Evolutionary conservation across 1,140 invertebrate genomes (phyloP).

Genomic region (Caerostris darwini): DNA sequence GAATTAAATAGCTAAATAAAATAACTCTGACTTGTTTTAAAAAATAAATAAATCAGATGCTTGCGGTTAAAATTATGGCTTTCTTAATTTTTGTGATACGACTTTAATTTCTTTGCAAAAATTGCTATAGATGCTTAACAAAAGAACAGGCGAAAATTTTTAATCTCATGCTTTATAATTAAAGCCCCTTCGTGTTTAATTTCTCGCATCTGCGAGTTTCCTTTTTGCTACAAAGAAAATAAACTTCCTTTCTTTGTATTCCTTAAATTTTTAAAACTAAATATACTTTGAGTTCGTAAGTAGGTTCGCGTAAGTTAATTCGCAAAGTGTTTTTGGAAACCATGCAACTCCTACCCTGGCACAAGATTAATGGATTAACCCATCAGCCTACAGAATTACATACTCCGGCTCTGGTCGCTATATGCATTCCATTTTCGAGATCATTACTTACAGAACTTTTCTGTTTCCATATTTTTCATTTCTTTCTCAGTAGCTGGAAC

Average conservation of each 20-base stretch:
- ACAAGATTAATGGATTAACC: slow-evolving; percentile 9
- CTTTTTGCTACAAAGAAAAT: not conserved
- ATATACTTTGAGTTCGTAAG: not conserved
- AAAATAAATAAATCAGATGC: no score
- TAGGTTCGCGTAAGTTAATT: slow-evolving; percentile 7
- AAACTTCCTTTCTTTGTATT: not conserved
- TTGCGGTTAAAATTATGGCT: no score
- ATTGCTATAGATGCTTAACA: no score
- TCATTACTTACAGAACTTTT: slow-evolving; percentile 14
- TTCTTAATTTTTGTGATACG: no score
- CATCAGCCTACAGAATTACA: not conserved
- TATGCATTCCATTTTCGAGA: slow-evolving; percentile 1
- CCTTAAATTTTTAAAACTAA: not conserved
- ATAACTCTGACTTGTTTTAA: no score
- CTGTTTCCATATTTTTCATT: not conserved
- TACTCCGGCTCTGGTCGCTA: not conserved
- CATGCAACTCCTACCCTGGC: no score
- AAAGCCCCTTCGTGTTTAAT: not conserved
- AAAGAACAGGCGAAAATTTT: no score
- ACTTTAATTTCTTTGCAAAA: no score
- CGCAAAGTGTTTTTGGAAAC: not conserved
- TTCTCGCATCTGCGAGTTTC: not conserved
- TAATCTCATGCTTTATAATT: not conserved
- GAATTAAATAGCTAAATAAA: no score
- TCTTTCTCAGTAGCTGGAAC: not conserved